Evolutionary conservation across 1,140 invertebrate genomes (phyloP), one percentile per base, ranked within the genome.

Genomic region (Dinoponera quadriceps): DNA sequence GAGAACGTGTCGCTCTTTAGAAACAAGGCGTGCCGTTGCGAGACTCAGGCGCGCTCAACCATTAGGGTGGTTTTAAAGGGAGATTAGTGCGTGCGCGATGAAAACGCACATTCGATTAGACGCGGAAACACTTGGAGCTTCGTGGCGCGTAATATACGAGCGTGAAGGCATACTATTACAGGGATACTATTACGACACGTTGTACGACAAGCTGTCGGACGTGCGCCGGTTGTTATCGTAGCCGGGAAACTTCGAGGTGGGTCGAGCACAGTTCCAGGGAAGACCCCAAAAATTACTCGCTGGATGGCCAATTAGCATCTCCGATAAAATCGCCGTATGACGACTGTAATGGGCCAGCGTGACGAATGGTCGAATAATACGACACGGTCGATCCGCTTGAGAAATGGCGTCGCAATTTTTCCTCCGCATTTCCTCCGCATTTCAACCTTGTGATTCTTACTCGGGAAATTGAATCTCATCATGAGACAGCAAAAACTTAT

Each of bases 91-190:
- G 63, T 44, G 65, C 22, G 33, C 33, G 75, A 57, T 29, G 38
- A 71, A n/a, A n/a, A 80, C 65, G 63, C 65, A n/a, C 33, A 27
- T 80, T 80, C 75, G 75, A 80, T 57, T 69, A 69, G 54, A 65
- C 13, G 25, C 38, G 75, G 65, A 80, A 80, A 71, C 14, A 51
- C 18, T 25, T 71, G 27, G 7, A 57, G 71, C n/a, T 69, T 78
- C 22, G 13, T 16, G 33, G 9, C 14, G 13, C 14, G 57, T 65
- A 7, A 25, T n/a, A 66, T n/a, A 20, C 48, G 3, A 29, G 57
- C 22, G 27, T 44, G 11, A 44, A 44, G 38, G 16, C 16, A 5
- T 27, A 25, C 51, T 48, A 22, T 59, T 71, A 20, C 3, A 38
- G n/a, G 14, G 14, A n/a, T 29, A 29, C 4, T 14, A 69, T 27